Evolutionary conservation across 2,888 invertebrate genomes (phyloP), one percentile per base, ranked within the genome.

Genomic region (Chrysomela aeneicollis): DNA sequence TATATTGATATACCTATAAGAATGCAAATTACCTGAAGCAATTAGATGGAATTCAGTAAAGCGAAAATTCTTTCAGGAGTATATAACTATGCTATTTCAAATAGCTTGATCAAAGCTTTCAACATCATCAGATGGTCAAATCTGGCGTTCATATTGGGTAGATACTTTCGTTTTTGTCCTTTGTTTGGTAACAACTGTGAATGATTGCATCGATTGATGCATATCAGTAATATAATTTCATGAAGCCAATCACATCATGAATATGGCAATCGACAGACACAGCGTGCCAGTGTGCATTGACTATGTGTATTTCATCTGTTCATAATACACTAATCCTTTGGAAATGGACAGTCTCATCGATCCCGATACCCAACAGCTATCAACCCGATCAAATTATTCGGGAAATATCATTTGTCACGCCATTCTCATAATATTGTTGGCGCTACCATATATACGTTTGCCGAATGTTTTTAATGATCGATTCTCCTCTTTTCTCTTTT

Each of bases 361-460:
- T 65, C 58, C 53, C 35, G 22, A 51, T 51, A 49, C 47, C 50
- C 59, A 18, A 57, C 61, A 57, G 51, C 61, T 57, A 37, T 65
- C 63, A 60, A 63, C 63, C 61, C 52, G 66, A 66, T 66, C 60
- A 52, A 63, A 66, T 66, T 66, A 66, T 59, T 62, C 52, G 53
- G 57, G 30, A 66, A 60, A 66, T 63, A 66, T 60, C 62, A 60
- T 55, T 63, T 63, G 63, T 63, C 66, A 66, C 60, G 63, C 51
- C 53, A 60, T 59, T 60, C 52, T 12, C 63, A 63, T 53, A 35
- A n/a, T 53, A 22, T 61, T 61, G 49, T n/a, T 49, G 49, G 49
- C 19, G 19, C 21, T 5, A 49, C 22, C 19, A 12, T 17, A n/a
- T 49, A 12, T 17, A n/a, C 19, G n/a, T 8, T 19, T 12, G 19